These are phyloP conservation scores for Meloidogyne chitwoodi DNA, from an alignment of 1,140 invertebrate species.

Conservation along the genomic window DNA sequence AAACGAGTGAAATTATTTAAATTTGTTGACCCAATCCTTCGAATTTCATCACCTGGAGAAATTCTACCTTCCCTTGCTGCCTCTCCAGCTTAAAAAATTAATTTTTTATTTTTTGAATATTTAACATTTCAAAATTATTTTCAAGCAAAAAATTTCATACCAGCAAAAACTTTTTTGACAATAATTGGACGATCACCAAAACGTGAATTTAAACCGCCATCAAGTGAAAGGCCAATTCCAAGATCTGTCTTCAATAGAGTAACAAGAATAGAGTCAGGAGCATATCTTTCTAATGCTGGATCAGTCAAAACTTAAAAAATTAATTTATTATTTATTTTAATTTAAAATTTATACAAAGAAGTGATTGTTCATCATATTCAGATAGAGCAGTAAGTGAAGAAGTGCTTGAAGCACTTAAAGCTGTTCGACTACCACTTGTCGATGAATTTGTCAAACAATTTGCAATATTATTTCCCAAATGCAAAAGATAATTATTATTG, in stretches of 20 bases:
- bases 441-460: neutral
- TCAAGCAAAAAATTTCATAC: too few relatives aligned
- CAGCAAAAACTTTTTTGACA: conserved; percentile 33
- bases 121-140: too few relatives aligned
- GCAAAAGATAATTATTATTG: too few relatives aligned
- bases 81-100: conserved; percentile 30
- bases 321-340: neutral
- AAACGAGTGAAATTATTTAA: conserved; percentile 23
- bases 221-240: conserved; percentile 28
- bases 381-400: neutral
- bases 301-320: conserved; percentile 18
- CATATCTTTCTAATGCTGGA: conserved; percentile 21
- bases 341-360: neutral
- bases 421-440: neutral
- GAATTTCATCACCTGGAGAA: conserved; percentile 27
- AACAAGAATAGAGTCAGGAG: conserved; percentile 10
- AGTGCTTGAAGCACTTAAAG: neutral
- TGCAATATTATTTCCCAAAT: neutral
- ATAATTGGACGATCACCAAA: conserved; percentile 33
- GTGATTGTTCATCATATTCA: neutral
- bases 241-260: conserved; percentile 21
- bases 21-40: conserved; percentile 20
- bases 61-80: conserved; percentile 20
- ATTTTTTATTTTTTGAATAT: neutral
- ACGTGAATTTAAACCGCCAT: conserved; percentile 17